Evolutionary conservation across 2,888 invertebrate genomes (phyloP), one percentile per base, ranked within the genome.

Genomic region (Lathronympha strigana): DNA sequence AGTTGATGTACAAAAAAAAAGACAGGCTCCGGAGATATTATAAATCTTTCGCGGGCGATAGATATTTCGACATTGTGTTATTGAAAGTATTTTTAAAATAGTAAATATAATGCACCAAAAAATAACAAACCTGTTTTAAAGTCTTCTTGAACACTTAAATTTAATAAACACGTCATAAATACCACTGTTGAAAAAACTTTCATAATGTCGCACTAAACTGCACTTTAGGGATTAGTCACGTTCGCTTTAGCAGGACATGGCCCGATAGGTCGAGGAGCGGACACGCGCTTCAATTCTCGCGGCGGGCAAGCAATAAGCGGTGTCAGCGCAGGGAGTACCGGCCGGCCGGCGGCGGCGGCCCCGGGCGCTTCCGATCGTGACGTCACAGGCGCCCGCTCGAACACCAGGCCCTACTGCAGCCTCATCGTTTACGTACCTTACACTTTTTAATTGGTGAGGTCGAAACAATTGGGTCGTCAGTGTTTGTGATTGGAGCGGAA

Each of bases 381-480:
- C 85, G 85, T 84, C 85, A 85, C 81, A 68, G 68, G 69, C 61
- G 55, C 43, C 67, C 67, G 69, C 66, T 63, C 70, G 68, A 74
- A 77, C 76, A 74, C 73, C 58, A 73, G 73, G 75, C 69, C 28
- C 11, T 72, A 76, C 76, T 72, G 75, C 76, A 77, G 21, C 33
- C 66, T 63, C 50, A 61, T 53, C 60, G 60, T 66, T 69, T 66
- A 79, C 84, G 87, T 88, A 90, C 89, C 89, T 90, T 84, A 88
- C 84, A 86, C 81, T 85, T 91, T 90, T 89, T 91, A 91, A 92
- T 91, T 91, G 88, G 84, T 76, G 86, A 90, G 90, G 91, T 87
- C 89, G 78, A 77, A 88, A 86, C 85, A 92, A 91, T 90, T 91
- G 86, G 91, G 90, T 88, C 87, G 78, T 74, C 82, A 79, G 83